phyloP scores from a whole-genome alignment of 2,797 vertebrate genomes.

The Novumbra hubbsi region DNA sequence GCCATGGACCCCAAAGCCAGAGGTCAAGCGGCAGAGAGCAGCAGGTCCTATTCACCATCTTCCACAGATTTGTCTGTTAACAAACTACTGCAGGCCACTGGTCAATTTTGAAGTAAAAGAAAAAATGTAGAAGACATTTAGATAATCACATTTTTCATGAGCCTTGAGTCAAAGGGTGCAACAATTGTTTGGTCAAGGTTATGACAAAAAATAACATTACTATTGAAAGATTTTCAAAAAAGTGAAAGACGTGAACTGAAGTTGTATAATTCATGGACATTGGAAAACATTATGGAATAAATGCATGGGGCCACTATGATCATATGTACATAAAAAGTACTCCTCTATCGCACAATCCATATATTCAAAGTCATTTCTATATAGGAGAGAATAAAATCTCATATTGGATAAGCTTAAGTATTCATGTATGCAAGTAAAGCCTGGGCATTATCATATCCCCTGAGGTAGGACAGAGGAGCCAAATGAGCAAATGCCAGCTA shows the following conservation, averaged over 20 bases:
- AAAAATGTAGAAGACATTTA: too few relatives aligned
- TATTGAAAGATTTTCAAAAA: not conserved
- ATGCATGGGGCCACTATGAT: not conserved
- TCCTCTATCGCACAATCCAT: not conserved
- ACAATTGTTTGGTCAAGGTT: not conserved
- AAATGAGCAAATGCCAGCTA: slow-evolving; percentile 10
- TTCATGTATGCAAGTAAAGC: slow-evolving; percentile 6
- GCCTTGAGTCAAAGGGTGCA: not conserved
- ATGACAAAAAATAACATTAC: not conserved
- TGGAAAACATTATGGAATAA: too few relatives aligned
- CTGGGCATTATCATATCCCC: slow-evolving; percentile 2
- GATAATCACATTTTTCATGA: too few relatives aligned
- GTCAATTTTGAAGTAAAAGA: too few relatives aligned
- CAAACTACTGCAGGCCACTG: too few relatives aligned
- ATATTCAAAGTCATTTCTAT: not conserved
- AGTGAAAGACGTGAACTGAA: not conserved
- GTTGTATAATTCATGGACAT: not conserved
- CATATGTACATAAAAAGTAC: not conserved
- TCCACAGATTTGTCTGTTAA: too few relatives aligned
- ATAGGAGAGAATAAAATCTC: not conserved
- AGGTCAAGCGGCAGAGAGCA: too few relatives aligned
- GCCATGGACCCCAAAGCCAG: too few relatives aligned
- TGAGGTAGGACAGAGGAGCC: not conserved
- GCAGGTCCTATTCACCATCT: too few relatives aligned
- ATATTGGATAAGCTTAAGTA: slow-evolving; percentile 4